A percentile compares a stretch with the other conserved stretches of the same genome.
phyloP scores from a whole-genome alignment of 2,888 invertebrate genomes.

The Acleris literana region DNA sequence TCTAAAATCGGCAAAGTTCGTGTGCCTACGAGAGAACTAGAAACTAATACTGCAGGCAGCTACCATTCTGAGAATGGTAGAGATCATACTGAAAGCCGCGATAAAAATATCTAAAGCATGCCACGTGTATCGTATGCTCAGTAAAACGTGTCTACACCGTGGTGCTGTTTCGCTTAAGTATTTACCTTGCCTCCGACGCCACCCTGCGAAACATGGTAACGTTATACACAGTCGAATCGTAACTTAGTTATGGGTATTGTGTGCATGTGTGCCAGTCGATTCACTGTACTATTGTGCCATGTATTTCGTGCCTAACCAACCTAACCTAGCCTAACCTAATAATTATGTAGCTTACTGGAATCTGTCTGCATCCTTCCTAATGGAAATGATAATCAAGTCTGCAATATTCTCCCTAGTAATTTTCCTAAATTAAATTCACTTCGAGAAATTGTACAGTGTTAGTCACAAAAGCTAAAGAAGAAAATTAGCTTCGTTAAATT shows the following conservation, averaged over 20 bases:
- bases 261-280: conserved; percentile 25
- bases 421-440: conserved; percentile 13
- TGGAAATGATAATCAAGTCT: conserved; percentile 1
- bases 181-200: conserved; percentile 80
- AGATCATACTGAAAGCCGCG: conserved; percentile 46
- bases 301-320: background rate
- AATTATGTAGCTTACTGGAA: conserved; percentile 10
- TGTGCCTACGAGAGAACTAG: conserved; percentile 41
- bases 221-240: conserved; percentile 36
- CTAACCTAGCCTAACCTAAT: conserved; percentile 7
- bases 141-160: conserved; percentile 52
- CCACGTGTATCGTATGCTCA: conserved; percentile 59
- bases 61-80: conserved; percentile 57
- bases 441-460: conserved; percentile 19
- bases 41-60: conserved; percentile 48
- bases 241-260: conserved; percentile 54
- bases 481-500: conserved; percentile 24
- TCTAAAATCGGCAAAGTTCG: conserved; percentile 48
- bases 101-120: conserved; percentile 60
- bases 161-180: conserved; percentile 46
- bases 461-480: conserved; percentile 32
- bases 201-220: conserved; percentile 72
- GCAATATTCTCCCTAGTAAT: conserved; percentile 1
- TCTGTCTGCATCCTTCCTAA: background rate
- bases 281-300: conserved; percentile 4